Evolutionary conservation across 2,888 invertebrate species (phyloP).

Genomic region (Apeira syringaria): DNA sequence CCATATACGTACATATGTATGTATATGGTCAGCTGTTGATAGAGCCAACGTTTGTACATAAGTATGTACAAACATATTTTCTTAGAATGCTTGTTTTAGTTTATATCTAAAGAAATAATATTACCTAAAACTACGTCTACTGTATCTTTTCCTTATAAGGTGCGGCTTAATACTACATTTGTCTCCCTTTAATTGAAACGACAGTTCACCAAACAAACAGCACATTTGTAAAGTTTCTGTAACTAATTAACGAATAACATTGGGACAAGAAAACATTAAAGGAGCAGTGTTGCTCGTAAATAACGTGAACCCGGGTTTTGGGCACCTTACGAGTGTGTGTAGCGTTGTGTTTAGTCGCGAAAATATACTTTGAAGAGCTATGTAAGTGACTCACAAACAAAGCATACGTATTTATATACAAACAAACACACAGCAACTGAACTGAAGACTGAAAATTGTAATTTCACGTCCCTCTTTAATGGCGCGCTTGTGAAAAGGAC

Average conservation of each 20-base stretch:
- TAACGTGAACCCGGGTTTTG: background rate
- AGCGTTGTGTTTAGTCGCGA: slow-evolving; percentile 6
- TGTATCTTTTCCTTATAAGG: background rate
- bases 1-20: too few species aligned
- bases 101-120: too few species aligned
- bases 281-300: background rate
- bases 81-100: too few species aligned
- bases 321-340: background rate
- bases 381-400: slow-evolving; percentile 4
- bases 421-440: slow-evolving; percentile 10
- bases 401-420: slow-evolving; percentile 16
- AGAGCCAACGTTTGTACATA: too few species aligned
- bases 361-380: background rate
- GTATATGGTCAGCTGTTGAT: too few species aligned
- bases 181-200: background rate
- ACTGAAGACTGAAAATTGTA: slow-evolving; percentile 20
- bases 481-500: slow-evolving; percentile 6
- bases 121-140: too few species aligned
- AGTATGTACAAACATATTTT: too few species aligned
- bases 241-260: slow-evolving; percentile 1
- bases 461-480: slow-evolving; percentile 8
- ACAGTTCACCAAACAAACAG: background rate
- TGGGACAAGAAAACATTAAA: slow-evolving; percentile 5
- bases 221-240: background rate
- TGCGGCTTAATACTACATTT: background rate